Base-by-base conservation (phyloP, 2,888 invertebrate genomes). In the Drosophila pegasa region DNA sequence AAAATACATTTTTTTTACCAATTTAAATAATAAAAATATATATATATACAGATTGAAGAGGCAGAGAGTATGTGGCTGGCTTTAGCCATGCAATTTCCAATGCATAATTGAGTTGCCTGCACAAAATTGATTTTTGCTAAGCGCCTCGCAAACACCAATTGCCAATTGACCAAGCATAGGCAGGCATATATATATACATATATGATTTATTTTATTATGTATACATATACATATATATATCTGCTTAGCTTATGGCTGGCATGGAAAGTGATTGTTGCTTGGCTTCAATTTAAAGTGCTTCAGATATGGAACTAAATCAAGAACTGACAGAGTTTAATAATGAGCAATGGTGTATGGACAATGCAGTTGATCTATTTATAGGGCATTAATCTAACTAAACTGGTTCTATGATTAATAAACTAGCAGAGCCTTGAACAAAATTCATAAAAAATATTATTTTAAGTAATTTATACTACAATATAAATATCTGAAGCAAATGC, bases 1-100 rank as follows among this genome's bases (percentile, higher is more conserved):
- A 54, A 59, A 59, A 65, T 74, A 20, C n/a, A 43, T 16, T 57
- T 54, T 69, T 68, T 48, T 47, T 57, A 68, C 51, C 67, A 72
- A 72, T 72, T 67, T 29, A 51, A 56, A 22, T 41, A 27, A 50
- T 38, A 31, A 29, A 14, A 18, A 16, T 18, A 48, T 18, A 12
- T 33, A 14, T 33, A 33, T 33, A 14, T 33, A 29, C n/a, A n/a
- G n/a, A n/a, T n/a, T 29, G 16, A 8, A 27, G 10, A 10, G 6
- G 25, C 9, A 43, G 45, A 35, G 35, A 31, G 12, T 8, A 27
- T 16, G 20, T 8, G 33, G 7, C 20, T 14, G 20, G 20, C 25
- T 29, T 20, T 33, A 10, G n/a, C 22, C 22, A 27, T 38, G 38
- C 18, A 37, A 18, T 27, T 41, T 22, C 10, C 18, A 55, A 3